phyloP scores from a whole-genome alignment of 2,797 vertebrate genomes.

The Notolabrus celidotus region DNA sequence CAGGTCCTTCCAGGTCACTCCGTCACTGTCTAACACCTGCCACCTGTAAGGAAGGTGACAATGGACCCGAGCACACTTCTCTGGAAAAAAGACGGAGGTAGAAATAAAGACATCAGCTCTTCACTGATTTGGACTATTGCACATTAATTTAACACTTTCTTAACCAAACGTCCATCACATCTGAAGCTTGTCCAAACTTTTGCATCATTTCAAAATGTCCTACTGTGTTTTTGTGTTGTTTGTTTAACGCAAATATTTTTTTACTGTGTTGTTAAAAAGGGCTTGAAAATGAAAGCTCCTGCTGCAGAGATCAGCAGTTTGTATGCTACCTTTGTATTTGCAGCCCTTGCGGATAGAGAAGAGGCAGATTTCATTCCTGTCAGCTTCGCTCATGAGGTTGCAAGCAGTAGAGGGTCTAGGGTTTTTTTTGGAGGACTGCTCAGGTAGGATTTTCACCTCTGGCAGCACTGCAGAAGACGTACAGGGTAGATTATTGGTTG shows the following conservation, averaged over 20 bases:
- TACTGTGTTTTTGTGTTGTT: no score
- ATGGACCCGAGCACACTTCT: slow-evolving; percentile 87
- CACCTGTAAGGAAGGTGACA: slow-evolving; percentile 92
- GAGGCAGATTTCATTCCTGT: slow-evolving; percentile 88
- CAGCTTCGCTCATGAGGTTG: slow-evolving; percentile 62
- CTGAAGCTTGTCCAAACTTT: no score
- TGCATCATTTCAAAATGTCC: no score
- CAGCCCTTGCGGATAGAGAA: slow-evolving; percentile 86
- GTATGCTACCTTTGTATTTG: slow-evolving; percentile 81
- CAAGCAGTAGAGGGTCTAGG: slow-evolving; percentile 12
- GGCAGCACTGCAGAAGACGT: slow-evolving; percentile 21
- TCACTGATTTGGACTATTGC: no score
- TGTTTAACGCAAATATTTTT: no score
- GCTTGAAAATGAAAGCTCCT: no score
- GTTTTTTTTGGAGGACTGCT: not conserved
- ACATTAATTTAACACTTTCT: no score
- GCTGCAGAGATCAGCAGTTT: not conserved
- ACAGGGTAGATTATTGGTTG: not conserved
- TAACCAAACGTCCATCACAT: no score
- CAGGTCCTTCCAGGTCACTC: slow-evolving; percentile 85
- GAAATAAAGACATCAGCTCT: not conserved
- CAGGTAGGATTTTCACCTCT: not conserved
- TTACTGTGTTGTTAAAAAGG: no score
- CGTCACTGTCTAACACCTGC: slow-evolving; percentile 81
- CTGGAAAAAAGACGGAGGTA: slow-evolving; percentile 71